phyloP scores from a whole-genome alignment of 2,113 vertebrate species.

The Phyllostomus hastatus region DNA sequence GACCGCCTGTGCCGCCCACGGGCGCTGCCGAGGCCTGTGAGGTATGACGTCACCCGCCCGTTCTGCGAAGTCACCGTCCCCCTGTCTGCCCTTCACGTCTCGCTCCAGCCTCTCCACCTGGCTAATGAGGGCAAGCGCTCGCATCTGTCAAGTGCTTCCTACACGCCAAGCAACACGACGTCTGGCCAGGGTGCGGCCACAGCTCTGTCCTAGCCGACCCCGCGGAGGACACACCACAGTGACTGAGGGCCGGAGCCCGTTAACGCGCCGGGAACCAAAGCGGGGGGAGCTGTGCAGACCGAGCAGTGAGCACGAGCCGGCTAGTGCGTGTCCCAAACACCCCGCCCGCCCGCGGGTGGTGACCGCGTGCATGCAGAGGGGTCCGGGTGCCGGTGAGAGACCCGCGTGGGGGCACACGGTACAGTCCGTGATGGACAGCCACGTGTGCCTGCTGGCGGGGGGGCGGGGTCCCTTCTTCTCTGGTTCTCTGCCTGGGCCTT shows the following conservation, averaged over 20 bases:
- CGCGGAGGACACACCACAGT: neutral
- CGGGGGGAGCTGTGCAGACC: neutral
- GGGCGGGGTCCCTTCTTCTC: too few relatives aligned
- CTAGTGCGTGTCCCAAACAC: neutral
- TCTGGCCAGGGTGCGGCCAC: neutral
- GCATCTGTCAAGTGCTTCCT: neutral
- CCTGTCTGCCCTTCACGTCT: neutral
- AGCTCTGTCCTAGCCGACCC: neutral
- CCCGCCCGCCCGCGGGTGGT: fast-evolving
- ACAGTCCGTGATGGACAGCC: neutral
- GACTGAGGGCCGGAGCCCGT: neutral
- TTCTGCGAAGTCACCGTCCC: neutral
- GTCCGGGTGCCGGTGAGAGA: neutral
- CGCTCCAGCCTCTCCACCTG: neutral
- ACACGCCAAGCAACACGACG: neutral
- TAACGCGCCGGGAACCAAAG: neutral
- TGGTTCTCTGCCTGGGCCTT: neutral
- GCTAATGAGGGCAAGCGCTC: neutral
- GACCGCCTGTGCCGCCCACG: neutral
- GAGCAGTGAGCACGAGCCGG: fast-evolving
- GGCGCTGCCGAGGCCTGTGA: neutral
- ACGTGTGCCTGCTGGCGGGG: too few relatives aligned
- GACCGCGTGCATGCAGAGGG: fast-evolving
- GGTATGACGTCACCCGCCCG: neutral
- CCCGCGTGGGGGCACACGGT: fast-evolving